Evolutionary conservation across 2,888 invertebrate genomes (phyloP), one percentile per base, ranked within the genome.

Genomic region (Limnephilus auricula): DNA sequence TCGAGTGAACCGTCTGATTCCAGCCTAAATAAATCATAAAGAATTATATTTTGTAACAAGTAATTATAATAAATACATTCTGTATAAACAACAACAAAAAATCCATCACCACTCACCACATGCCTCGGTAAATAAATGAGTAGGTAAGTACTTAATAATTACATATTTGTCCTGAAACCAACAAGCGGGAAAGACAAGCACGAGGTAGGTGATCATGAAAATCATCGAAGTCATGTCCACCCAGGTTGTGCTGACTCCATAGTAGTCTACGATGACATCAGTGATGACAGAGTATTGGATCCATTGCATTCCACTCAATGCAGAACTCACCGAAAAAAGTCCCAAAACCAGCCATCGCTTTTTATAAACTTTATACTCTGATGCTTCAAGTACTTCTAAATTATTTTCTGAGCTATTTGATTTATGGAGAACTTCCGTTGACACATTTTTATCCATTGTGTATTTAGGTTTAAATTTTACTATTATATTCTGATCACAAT

Each of bases 161-260:
- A 98, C 99, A 96, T 97, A 97, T 96, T 98, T 98, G 95, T 99
- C 99, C 94, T 99, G 96, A 91, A 99, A 96, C 97, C 98, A 99
- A 94, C 99, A 99, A 37, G 98, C 99, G 1, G 99, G 99, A 94
- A 99, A 99, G 94, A 99, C 99, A 93, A 99, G 97, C 12, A 99
- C 99, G 94, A 99, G 99, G 95, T 99, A 99, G 4, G 98, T 97
- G 93, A 99, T 97, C 99, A 99, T 99, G 95, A 98, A 99, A 94
- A 99, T 97, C 98, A 99, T 98, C 80, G 99, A 99, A 34, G 99
- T 98, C 99, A 99, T 99, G 95, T 99, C 98, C 90, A 99, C 98
- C 94, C 97, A 96, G 93, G 97, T 96, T 93, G 96, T 97, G 92
- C 96, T 96, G 45, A 98, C 97, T n/a, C 96, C 96, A 94, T 98